These are phyloP conservation scores for Empis livida DNA, from an alignment of 2,888 invertebrate genomes.

Conservation along the genomic window DNA sequence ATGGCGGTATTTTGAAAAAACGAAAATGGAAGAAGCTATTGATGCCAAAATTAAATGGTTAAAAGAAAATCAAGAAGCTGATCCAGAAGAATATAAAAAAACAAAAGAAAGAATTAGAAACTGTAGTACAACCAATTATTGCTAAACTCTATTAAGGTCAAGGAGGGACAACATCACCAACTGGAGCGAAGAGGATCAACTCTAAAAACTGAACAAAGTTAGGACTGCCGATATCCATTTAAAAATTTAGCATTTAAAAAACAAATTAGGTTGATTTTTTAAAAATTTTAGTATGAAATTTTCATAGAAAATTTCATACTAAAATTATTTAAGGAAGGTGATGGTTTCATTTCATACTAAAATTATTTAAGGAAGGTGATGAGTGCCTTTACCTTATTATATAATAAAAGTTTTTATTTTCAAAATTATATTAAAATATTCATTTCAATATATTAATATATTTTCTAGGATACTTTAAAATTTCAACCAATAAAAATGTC, in stretches of 20 bases:
- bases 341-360: no score
- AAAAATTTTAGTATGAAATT: no score
- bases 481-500: no score
- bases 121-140: constrained; percentile 93
- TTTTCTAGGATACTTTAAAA: no score
- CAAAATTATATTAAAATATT: no score
- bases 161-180: constrained; percentile 63
- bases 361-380: no score
- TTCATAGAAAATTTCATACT: no score
- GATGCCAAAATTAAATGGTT: constrained; percentile 97
- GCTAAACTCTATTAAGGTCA: constrained; percentile 87
- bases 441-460: no score
- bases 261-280: neutral
- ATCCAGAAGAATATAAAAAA: constrained; percentile 84
- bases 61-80: constrained; percentile 87
- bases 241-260: neutral
- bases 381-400: no score
- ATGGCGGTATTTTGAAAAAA: no score
- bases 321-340: no score
- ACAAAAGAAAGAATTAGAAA: constrained; percentile 90
- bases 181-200: constrained; percentile 65
- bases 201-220: constrained; percentile 39
- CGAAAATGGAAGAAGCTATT: constrained; percentile 90
- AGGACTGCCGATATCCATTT: neutral
- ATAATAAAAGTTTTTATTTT: no score